Conservation (phyloP, 1,140 invertebrate species). For the Bombus vancouverensis region DNA sequence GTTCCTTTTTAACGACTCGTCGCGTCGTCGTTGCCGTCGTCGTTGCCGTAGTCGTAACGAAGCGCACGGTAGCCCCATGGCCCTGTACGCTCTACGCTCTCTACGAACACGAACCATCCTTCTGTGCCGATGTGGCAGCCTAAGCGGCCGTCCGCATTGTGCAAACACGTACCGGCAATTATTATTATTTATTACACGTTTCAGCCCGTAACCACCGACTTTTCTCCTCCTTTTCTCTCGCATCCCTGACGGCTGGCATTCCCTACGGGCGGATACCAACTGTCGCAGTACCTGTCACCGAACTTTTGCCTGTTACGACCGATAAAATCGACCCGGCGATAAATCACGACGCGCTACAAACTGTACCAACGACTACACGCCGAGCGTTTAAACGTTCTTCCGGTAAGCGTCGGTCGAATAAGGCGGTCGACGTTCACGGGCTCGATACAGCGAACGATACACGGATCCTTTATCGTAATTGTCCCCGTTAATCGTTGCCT, state of each 20-base stretch:
- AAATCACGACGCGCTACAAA: constrained; percentile 31
- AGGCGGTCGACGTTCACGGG: background rate
- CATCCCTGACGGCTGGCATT: constrained; percentile 8
- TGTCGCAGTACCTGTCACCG: constrained; percentile 67
- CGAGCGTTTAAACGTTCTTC: background rate
- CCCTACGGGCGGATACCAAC: constrained; percentile 66
- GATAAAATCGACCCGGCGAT: constrained; percentile 61
- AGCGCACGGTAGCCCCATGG: constrained; percentile 11
- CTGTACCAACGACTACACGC: background rate
- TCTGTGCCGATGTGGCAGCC: constrained; percentile 55
- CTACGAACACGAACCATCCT: constrained; percentile 43
- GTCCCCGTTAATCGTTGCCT: constrained; percentile 16
- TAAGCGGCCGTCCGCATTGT: constrained; percentile 78
- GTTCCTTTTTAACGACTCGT: constrained; percentile 40
- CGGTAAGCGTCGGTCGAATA: background rate
- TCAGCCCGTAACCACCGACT: constrained; percentile 68
- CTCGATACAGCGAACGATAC: background rate
- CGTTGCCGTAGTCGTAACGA: background rate
- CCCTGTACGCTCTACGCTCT: background rate
- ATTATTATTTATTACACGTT: constrained; percentile 80
- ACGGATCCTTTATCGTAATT: background rate
- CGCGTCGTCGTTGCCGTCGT: too few relatives aligned
- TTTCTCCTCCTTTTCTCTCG: constrained; percentile 60
- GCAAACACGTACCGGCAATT: constrained; percentile 80
- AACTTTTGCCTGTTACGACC: constrained; percentile 49